phyloP scores from a whole-genome alignment of 2,888 invertebrate species.

The Ichneumoninae sp. region DNA sequence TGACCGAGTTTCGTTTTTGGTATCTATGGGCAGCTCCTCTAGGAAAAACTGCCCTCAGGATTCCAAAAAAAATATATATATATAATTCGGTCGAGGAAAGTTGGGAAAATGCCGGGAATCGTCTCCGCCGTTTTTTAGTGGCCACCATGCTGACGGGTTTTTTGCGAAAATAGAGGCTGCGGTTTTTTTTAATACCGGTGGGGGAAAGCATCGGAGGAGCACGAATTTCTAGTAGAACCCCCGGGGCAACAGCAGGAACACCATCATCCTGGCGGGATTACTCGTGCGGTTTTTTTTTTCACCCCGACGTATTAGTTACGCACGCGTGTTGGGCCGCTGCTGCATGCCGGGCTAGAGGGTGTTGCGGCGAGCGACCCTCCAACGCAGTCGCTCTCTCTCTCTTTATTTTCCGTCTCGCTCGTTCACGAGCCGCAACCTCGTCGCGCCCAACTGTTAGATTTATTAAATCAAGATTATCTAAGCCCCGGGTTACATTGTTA shows the following conservation, averaged over 20 bases:
- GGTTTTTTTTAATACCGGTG: not conserved
- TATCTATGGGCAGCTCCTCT: no score
- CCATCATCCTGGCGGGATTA: constrained; percentile 66
- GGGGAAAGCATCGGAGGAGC: not conserved
- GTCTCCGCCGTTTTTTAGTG: no score
- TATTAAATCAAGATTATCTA: constrained; percentile 85
- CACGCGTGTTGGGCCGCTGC: constrained; percentile 78
- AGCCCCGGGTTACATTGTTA: constrained; percentile 81
- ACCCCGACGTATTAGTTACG: constrained; percentile 80
- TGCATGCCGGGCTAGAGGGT: constrained; percentile 64
- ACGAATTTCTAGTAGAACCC: constrained; percentile 9
- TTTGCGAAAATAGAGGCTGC: not conserved
- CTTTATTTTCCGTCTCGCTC: constrained; percentile 35
- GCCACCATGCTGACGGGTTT: not conserved
- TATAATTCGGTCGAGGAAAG: no score
- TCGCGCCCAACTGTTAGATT: constrained; percentile 84
- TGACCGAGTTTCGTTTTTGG: no score
- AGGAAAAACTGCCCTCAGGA: no score
- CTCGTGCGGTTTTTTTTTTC: constrained; percentile 69
- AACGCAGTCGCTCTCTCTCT: constrained; percentile 24
- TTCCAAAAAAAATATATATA: no score
- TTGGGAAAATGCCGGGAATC: no score
- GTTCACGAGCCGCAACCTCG: constrained; percentile 57
- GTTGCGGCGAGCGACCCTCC: constrained; percentile 64
- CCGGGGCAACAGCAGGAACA: constrained; percentile 54